Evolutionary conservation across 1,140 invertebrate genomes (phyloP), one percentile per base, ranked within the genome.

Genomic region (Condylostylus longicornis): DNA sequence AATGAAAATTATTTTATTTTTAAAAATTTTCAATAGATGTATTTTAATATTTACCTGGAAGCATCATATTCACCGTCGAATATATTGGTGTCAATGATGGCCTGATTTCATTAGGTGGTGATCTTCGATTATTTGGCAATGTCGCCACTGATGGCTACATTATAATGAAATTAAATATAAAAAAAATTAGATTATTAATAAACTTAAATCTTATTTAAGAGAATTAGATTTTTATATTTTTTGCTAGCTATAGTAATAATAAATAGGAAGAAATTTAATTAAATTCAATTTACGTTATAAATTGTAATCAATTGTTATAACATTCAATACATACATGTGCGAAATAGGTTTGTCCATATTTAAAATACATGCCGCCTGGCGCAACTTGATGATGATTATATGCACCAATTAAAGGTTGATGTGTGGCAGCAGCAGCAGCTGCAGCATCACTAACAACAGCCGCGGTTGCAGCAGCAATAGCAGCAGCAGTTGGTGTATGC

Each of bases 321-420:
- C 6, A 14, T 29, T 15, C 5, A 18, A 7, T 6, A 54, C 53
- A 54, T 46, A 60, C 57, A 44, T 60, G 57, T 41, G 57, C 56
- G 47, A 54, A 58, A 55, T 58, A 59, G 29, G 57, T 51, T 42
- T 59, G 57, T 41, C 57, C 57, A 36, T 60, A 60, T 47, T 60
- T 60, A 35, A 60, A 43, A 49, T 59, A 60, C 15, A 60, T 50
- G 33, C 57, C 49, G 30, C 53, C 51, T 21, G 53, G 48, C 15
- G 32, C 20, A 14, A 28, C 29, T 5, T 39, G 31, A 33, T 53
- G 56, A 38, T 38, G 19, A 49, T 60, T 55, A 35, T 58, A 54
- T 34, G 54, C 47, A 30, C 54, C 51, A 29, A 59, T 42, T 7
- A 45, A 10, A 12, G 38, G 40, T 28, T 43, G 42, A 23, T 38